Conservation (phyloP, 2,888 invertebrate genomes). For the Tiliacea citrago region DNA sequence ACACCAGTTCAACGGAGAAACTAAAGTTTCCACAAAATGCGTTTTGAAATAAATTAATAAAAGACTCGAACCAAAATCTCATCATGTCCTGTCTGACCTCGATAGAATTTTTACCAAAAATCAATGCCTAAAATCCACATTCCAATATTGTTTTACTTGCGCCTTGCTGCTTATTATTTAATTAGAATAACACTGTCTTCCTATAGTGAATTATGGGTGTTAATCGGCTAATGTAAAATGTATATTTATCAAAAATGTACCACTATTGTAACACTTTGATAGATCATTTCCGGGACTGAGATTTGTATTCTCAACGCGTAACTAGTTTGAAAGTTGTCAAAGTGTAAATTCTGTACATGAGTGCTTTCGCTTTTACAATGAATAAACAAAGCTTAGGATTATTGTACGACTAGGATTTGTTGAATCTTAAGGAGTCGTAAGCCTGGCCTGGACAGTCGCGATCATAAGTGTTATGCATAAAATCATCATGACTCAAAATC, state of each 20-base stretch:
- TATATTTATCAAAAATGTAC: conserved; percentile 64
- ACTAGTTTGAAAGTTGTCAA: conserved; percentile 45
- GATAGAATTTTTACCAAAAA: conserved; percentile 77
- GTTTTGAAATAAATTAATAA: conserved; percentile 64
- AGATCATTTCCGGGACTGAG: conserved; percentile 39
- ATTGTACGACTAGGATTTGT: conserved; percentile 59
- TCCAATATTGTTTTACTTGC: conserved; percentile 73
- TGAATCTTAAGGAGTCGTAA: conserved; percentile 50
- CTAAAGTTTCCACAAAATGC: conserved; percentile 70
- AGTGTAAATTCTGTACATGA: conserved; percentile 50
- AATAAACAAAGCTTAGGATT: conserved; percentile 61
- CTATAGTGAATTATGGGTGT: conserved; percentile 77
- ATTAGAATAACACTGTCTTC: conserved; percentile 80
- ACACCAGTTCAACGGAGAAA: conserved; percentile 69
- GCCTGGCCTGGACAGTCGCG: conserved; percentile 44
- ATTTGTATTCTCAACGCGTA: conserved; percentile 42
- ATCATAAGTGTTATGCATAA: conserved; percentile 51
- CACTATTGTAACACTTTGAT: conserved; percentile 54
- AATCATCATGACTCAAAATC: conserved; percentile 41
- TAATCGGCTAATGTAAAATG: conserved; percentile 64
- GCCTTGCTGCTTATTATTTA: conserved; percentile 71
- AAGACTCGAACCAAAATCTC: conserved; percentile 77
- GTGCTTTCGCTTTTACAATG: conserved; percentile 56
- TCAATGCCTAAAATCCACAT: conserved; percentile 74
- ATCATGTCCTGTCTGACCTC: conserved; percentile 63